Evolutionary conservation across 2,888 invertebrate genomes (phyloP), one percentile per base, ranked within the genome.

Genomic region (Orthonevra nobilis): DNA sequence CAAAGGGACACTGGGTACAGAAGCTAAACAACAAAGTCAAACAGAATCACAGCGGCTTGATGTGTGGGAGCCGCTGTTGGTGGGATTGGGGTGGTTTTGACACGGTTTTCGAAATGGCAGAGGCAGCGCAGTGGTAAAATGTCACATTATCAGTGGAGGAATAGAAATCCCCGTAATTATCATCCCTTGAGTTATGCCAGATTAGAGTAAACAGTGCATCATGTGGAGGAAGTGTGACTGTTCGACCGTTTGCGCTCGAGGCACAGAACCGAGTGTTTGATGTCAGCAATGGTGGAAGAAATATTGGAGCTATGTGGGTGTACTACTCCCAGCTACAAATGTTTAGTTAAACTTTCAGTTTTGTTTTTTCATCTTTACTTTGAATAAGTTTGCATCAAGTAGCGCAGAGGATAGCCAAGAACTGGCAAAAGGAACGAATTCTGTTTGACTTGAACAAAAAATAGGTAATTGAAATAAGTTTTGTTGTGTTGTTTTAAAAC

Each of bases 111-210:
- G 28, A n/a, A 34, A 14, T 40, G 9, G 44, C 44, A n/a, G 32
- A 19, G 34, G 17, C 46, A 50, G 54, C 58, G 38, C 26, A 68
- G 74, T 74, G 60, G 54, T 34, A 68, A 61, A 61, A 61, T 61
- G 54, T 61, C 74, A 73, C 60, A 46, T 64, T 50, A 64, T 61
- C 44, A 46, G 28, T 42, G 14, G 36, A 58, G 58, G 52, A 40
- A 52, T 17, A 58, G 17, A 58, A 44, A 54, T 48, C 40, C 10
- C 36, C 32, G 32, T 74, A 74, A 74, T 74, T 74, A 68, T 68
- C 54, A 61, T 68, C 68, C 74, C 74, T 61, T 54, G 68, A 74
- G 74, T 61, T 68, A 54, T 46, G 52, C 61, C 40, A 54, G 74
- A 68, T 74, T 74, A 74, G 68, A 66, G 66, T 40, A 42, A 40